phyloP scores from a whole-genome alignment of 2,888 invertebrate species.

The Andrena flavipes region DNA sequence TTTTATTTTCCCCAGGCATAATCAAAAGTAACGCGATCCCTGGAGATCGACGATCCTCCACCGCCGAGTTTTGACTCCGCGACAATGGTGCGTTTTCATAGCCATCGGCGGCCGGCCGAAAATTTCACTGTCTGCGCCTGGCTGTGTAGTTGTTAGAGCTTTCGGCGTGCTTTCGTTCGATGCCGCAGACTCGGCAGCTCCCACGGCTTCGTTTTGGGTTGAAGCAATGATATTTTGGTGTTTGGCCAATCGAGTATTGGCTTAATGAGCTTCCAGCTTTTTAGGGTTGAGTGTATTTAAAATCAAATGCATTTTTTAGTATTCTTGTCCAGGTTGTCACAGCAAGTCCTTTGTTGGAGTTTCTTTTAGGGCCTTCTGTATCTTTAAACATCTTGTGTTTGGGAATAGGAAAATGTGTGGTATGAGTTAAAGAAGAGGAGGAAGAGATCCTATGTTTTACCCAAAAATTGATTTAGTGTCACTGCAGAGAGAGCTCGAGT shows the following conservation, averaged over 20 bases:
- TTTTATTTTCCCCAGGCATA: constrained; percentile 38
- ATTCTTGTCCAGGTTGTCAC: too few species aligned
- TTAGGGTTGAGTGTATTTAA: too few species aligned
- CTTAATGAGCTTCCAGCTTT: too few species aligned
- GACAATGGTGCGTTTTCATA: not conserved
- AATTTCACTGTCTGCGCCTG: not conserved
- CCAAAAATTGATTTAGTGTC: too few species aligned
- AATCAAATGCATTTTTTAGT: too few species aligned
- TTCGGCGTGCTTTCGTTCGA: too few species aligned
- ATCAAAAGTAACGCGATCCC: constrained; percentile 69
- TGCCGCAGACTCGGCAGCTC: too few species aligned
- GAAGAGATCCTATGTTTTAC: too few species aligned
- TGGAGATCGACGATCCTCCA: constrained; percentile 44
- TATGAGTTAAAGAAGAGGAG: too few species aligned
- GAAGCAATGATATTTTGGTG: not conserved
- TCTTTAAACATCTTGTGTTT: not conserved
- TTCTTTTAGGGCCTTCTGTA: not conserved
- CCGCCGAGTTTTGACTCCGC: constrained; percentile 32
- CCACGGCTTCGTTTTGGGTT: not conserved
- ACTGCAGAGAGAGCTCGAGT: too few species aligned
- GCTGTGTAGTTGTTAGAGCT: too few species aligned
- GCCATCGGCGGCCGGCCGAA: not conserved
- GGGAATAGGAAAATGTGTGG: not conserved
- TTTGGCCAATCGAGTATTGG: too few species aligned
- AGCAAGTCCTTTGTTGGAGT: not conserved